Percentiles rank a stretch among this genome's conserved stretches.
Evolutionary conservation across 2,113 vertebrate species (phyloP).

Genomic region (Sinocyclocheilus maitianheensis): DNA sequence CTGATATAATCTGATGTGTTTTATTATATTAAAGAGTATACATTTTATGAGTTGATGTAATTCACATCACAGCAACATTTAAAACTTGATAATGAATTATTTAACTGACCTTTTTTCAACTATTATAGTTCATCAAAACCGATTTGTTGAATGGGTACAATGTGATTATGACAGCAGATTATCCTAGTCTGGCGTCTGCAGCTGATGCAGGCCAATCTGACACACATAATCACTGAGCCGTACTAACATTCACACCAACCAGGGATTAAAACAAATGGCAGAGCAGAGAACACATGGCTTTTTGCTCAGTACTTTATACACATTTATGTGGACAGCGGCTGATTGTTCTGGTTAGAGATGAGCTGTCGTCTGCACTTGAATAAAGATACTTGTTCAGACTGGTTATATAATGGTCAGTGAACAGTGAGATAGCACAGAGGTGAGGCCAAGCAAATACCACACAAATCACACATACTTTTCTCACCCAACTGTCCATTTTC

Average conservation of each 20-base stretch:
- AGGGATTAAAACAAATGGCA: neutral
- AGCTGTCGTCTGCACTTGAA: neutral
- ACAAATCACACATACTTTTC: neutral
- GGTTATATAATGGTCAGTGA: conserved; percentile 34
- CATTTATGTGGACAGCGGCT: neutral
- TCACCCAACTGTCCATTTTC: neutral
- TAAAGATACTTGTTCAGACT: conserved; percentile 35
- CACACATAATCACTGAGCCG: conserved; percentile 27
- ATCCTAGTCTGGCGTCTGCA: conserved; percentile 3
- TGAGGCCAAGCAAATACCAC: conserved; percentile 4
- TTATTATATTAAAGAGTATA: neutral
- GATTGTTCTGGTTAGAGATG: conserved; percentile 22
- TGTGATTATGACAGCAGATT: neutral
- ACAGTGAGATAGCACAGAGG: neutral
- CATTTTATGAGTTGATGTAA: neutral
- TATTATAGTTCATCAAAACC: neutral
- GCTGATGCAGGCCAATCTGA: conserved; percentile 1
- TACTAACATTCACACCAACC: conserved; percentile 27
- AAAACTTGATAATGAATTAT: neutral
- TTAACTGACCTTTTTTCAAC: neutral
- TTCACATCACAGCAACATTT: neutral
- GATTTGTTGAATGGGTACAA: neutral
- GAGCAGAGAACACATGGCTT: neutral
- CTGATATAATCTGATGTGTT: neutral
- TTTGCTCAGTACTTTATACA: neutral